Evolutionary conservation across 1,140 invertebrate species (phyloP), one percentile per base, ranked within the genome.

Genomic region (Streblospio benedicti): DNA sequence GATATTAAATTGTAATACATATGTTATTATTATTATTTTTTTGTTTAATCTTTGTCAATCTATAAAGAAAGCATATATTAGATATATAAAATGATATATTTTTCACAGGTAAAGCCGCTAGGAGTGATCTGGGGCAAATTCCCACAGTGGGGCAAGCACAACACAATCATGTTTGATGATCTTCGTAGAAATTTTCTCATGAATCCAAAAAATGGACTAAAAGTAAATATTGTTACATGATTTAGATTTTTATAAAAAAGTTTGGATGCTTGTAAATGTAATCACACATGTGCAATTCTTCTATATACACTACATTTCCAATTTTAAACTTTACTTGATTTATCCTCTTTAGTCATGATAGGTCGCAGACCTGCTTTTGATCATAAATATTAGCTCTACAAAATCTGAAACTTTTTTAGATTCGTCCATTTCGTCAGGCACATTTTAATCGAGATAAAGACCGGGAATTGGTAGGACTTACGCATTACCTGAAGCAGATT

Each of bases 121-220:
- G 93, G 91, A 33, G 88, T 97, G 1, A 94, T 98, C 61, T 98
- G 94, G 94, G 93, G 93, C 14, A 93, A 94, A 74, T 97, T 87
- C 74, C 81, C 85, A 16, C 87, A 94, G 69, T 96, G 89, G 72
- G 86, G 83, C 44, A 79, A 86, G 0, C 90, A 88, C 69, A 98
- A 97, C 71, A 97, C 94, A 0, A 93, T 98, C 63, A 98, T 98
- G 93, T 91, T 98, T 70, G 94, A 97, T 72, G 94, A 97, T 72
- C 89, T 97, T n/a, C 82, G 92, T 57, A 80, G 92, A 65, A 98
- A 98, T 80, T 98, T 98, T 69, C 85, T 97, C 16, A 96, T 98
- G 93, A 98, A 98, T 79, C 93, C 93, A 16, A 88, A 91, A 67
- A 93, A 87, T 62, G 94, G 94, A 4, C 77, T 97, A 1, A 86